Evolutionary conservation across 2,797 vertebrate genomes (phyloP).

Genomic region (Rachycentron canadum): DNA sequence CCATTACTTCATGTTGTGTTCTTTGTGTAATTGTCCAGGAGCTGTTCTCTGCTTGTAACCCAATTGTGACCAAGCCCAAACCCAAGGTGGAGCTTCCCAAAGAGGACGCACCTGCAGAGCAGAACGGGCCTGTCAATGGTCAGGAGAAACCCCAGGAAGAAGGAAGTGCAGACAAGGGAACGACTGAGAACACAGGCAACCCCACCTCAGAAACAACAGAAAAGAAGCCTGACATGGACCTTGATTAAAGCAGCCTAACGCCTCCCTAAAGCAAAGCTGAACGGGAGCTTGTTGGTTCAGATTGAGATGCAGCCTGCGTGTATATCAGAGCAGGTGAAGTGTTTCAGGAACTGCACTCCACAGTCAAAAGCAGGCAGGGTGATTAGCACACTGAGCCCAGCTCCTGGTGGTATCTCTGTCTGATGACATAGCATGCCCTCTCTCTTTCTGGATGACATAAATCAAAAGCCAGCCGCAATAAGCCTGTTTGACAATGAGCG

Average conservation of each 20-base stretch:
- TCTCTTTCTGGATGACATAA: constrained; percentile 83
- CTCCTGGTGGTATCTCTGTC: constrained; percentile 76
- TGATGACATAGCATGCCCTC: constrained; percentile 86
- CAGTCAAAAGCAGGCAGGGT: constrained; percentile 72
- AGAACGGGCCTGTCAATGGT: constrained; percentile 93
- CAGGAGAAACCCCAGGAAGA: constrained; percentile 84
- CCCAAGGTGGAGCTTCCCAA: constrained; percentile 97
- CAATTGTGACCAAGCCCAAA: constrained; percentile 93
- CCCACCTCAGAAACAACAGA: constrained; percentile 84
- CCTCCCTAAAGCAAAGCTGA: constrained; percentile 58
- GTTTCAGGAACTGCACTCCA: constrained; percentile 74
- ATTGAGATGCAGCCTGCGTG: constrained; percentile 74
- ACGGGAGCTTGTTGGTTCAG: constrained; percentile 71
- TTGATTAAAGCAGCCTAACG: constrained; percentile 87
- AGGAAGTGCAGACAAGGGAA: constrained; percentile 68
- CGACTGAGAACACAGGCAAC: constrained; percentile 78
- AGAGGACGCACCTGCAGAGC: constrained; percentile 91
- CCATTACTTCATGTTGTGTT: neutral
- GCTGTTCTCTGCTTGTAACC: constrained; percentile 87
- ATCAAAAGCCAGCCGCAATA: constrained; percentile 86
- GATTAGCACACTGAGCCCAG: constrained; percentile 73
- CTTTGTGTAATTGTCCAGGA: constrained; percentile 73
- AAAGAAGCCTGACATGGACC: constrained; percentile 97
- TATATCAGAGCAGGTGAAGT: constrained; percentile 72
- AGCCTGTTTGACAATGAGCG: constrained; percentile 85